Base-by-base conservation (phyloP, 2,797 vertebrate species). In the Alosa sapidissima region DNA sequence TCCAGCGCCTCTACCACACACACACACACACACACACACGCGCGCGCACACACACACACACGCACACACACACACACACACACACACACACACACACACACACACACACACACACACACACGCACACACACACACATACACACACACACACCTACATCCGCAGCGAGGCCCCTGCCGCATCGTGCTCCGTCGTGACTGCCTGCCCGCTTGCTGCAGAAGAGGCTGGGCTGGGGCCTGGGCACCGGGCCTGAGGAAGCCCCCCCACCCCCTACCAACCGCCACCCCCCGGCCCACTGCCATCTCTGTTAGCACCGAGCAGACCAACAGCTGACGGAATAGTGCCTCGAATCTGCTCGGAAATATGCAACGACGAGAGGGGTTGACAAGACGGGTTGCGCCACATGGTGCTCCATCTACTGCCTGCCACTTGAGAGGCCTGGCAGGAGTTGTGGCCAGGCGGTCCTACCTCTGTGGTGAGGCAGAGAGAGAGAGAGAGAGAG, bases 401-500 rank as follows among this genome's bases (percentile, higher is more conserved):
- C 68, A 75, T 41, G 68, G 13, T 75, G 68, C 68, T 75, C 14
- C 24, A 16, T 75, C 68, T 36, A 75, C 68, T 41, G 68, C 33
- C 68, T 68, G 62, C 10, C 2, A 21, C 58, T 62, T 0, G 51
- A 14, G 58, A 62, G n/a, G 21, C 21, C 58, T 65, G 62, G 62
- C 62, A 65, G 9, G 24, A 33, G 10, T n/a, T 9, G 3, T 2
- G 9, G 9, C 62, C 62, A 65, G 11, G n/a, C 60, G 60, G 60
- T 11, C 28, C n/a, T 65, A 28, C 60, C 9, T 28, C 60, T 24
- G n/a, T 65, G 58, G 5, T 60, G 58, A 60, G 0, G 5, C 5
- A 60, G 60, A 10, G 49, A 85, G 82, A 85, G 48, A 14, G 52
- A 75, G n/a, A 16, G 21, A 58, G 45, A 47, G 41, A 52, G 75